phyloP scores from a whole-genome alignment of 2,797 vertebrate genomes.

The Nyctalus aviator region DNA sequence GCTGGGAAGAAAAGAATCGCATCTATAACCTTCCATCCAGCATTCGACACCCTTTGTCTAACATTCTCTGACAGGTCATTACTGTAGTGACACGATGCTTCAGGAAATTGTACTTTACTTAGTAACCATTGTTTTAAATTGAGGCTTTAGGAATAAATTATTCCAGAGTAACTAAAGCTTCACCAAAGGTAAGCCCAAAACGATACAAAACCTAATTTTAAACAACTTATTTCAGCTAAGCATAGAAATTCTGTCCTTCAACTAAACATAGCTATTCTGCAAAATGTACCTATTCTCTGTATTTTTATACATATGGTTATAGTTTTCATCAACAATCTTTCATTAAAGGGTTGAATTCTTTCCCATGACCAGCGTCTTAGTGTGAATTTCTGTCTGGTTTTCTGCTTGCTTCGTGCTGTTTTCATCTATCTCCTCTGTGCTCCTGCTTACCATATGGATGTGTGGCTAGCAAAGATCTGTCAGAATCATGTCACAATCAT shows the following conservation, averaged over 20 bases:
- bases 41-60: not conserved
- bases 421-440: not conserved
- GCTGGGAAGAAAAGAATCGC: slow-evolving; percentile 27
- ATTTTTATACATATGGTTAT: not conserved
- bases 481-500: not conserved
- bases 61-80: slow-evolving; percentile 42
- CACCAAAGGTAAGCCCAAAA: not conserved
- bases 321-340: slow-evolving; percentile 42
- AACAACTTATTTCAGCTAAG: slow-evolving; percentile 22
- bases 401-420: not conserved
- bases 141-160: slow-evolving; percentile 55
- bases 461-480: not conserved
- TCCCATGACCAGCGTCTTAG: not conserved
- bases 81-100: slow-evolving; percentile 30
- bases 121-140: slow-evolving; percentile 24
- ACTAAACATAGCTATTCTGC: not conserved
- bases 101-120: slow-evolving; percentile 13
- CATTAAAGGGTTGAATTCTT: not conserved
- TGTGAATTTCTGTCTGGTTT: slow-evolving; percentile 38
- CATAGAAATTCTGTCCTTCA: slow-evolving; percentile 15
- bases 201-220: not conserved
- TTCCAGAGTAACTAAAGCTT: slow-evolving; percentile 50
- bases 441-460: not conserved
- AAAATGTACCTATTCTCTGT: not conserved
- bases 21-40: not conserved